Evolutionary conservation across 1,140 invertebrate species (phyloP).

Genomic region (Penaeus vannamei): DNA sequence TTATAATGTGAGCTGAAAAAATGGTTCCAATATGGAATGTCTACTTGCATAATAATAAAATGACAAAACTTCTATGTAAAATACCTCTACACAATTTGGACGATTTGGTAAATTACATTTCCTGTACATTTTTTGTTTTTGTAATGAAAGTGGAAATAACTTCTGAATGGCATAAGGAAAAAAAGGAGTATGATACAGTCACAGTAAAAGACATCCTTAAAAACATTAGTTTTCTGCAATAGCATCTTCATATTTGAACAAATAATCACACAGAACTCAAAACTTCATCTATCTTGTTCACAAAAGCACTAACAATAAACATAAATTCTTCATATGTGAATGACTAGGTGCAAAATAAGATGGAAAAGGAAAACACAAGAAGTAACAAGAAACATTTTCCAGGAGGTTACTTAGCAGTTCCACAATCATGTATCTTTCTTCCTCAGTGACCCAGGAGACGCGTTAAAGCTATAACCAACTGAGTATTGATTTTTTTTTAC

Average conservation of each 20-base stretch:
- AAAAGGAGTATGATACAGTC: neutral
- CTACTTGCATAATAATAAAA: neutral
- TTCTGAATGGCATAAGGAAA: no score
- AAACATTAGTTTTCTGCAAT: no score
- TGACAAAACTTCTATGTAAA: no score
- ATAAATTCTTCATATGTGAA: neutral
- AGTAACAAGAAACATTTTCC: neutral
- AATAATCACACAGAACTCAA: no score
- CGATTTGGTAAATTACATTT: no score
- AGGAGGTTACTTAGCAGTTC: constrained; percentile 27
- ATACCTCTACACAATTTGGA: no score
- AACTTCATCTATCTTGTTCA: no score
- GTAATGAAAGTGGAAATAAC: no score
- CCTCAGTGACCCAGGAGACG: constrained; percentile 33
- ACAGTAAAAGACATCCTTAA: no score
- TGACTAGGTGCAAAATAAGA: constrained; percentile 38
- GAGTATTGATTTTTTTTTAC: constrained; percentile 9
- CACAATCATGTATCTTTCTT: constrained; percentile 34
- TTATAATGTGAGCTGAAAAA: neutral
- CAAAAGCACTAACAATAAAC: no score
- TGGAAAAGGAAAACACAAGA: neutral
- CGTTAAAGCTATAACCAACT: constrained; percentile 52
- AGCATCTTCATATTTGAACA: no score
- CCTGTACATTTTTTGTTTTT: no score
- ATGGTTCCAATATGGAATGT: constrained; percentile 38